Conservation (phyloP, 2,797 vertebrate species). For the Chelidonichthys spinosus region DNA sequence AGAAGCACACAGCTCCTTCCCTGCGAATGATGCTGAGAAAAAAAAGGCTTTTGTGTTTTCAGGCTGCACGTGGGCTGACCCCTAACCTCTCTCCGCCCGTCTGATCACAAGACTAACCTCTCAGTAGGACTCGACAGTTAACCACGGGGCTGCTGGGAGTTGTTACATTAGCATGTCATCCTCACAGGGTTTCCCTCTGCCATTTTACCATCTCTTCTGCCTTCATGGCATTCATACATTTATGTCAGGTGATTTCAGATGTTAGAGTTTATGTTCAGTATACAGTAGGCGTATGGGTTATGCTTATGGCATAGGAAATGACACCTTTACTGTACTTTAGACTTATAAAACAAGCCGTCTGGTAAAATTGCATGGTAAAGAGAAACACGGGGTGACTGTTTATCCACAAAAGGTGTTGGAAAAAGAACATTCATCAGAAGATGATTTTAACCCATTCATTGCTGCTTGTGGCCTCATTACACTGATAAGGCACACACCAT, state of each 20-base stretch:
- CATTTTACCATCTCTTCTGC: not conserved
- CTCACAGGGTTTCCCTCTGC: conserved; percentile 13
- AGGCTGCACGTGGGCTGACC: conserved; percentile 77
- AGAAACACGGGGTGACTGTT: conserved; percentile 3
- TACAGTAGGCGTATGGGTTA: conserved; percentile 22
- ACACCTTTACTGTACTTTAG: not conserved
- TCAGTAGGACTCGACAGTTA: conserved; percentile 43
- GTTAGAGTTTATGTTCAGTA: conserved; percentile 1
- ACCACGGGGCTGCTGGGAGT: conserved; percentile 7
- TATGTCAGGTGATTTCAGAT: conserved; percentile 5
- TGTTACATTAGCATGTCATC: conserved; percentile 6
- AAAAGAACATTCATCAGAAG: not conserved
- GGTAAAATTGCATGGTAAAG: not conserved
- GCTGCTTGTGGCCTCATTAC: conserved; percentile 22
- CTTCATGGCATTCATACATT: conserved; percentile 4
- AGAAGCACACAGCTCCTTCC: conserved; percentile 71
- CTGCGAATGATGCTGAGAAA: conserved; percentile 70
- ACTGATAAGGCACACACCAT: not conserved
- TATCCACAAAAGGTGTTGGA: not conserved
- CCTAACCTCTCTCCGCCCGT: conserved; percentile 59
- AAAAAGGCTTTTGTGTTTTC: conserved; percentile 76
- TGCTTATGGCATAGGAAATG: not conserved
- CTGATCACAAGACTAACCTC: conserved; percentile 77
- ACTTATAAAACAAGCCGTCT: not conserved
- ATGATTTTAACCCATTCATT: not conserved